phyloP scores from a whole-genome alignment of 2,797 vertebrate genomes.

The Myotis myotis region DNA sequence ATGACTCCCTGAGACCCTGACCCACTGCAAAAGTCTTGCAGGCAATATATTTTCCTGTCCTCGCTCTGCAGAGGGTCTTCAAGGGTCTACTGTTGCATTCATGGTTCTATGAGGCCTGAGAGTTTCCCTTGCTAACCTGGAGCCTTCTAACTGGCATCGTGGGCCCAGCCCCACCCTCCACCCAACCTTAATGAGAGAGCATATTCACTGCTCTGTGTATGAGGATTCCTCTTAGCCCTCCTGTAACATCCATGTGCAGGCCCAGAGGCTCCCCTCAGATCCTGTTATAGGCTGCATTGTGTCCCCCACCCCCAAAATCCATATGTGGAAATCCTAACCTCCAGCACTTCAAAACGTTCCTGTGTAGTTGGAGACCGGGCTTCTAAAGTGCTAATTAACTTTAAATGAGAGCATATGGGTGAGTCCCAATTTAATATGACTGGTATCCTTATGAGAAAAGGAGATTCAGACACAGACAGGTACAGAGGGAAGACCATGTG shows the following conservation, averaged over 20 bases:
- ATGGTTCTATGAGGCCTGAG: background rate
- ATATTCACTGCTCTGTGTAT: background rate
- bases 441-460: background rate
- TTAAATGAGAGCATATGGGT: background rate
- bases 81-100: background rate
- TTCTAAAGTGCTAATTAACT: background rate
- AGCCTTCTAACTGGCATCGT: background rate
- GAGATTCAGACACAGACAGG: background rate
- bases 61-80: background rate
- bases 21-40: background rate
- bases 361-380: background rate
- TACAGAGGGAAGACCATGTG: background rate
- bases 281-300: background rate
- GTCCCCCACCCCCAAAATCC: background rate
- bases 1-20: background rate
- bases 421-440: background rate
- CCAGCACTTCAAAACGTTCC: background rate
- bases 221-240: background rate
- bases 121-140: background rate
- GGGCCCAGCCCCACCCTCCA: background rate
- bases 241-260: background rate
- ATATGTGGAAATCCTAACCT: background rate
- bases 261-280: background rate
- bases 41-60: background rate
- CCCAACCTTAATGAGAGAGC: background rate